These are phyloP conservation scores for Neodiprion lecontei DNA, from an alignment of 1,140 invertebrate genomes.

Conservation along the genomic window DNA sequence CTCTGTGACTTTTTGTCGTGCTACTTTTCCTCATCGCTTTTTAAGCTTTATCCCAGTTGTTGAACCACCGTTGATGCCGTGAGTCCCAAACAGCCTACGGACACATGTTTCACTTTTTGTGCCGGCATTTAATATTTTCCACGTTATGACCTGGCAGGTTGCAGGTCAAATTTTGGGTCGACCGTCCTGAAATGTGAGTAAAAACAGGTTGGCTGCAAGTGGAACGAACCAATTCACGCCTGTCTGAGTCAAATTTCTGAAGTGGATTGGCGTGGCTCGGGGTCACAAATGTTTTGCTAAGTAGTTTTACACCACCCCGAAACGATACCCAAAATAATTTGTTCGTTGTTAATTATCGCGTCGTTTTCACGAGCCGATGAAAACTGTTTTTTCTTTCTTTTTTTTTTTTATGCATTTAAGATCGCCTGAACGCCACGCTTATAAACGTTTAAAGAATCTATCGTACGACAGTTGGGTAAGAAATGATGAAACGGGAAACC, in stretches of 20 bases:
- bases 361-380: no score
- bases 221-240: conserved; percentile 1
- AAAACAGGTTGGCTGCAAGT: neutral
- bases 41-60: neutral
- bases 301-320: neutral
- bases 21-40: neutral
- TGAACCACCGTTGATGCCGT: neutral
- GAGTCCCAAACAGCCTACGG: neutral
- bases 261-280: neutral
- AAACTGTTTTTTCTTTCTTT: no score
- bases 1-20: neutral
- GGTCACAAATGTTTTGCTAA: neutral
- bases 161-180: conserved; percentile 5
- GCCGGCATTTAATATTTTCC: conserved; percentile 2
- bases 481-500: no score
- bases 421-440: no score
- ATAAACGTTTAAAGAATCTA: no score
- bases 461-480: no score
- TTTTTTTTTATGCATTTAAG: no score
- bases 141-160: conserved; percentile 3
- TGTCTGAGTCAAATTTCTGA: conserved; percentile 5
- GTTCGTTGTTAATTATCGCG: no score
- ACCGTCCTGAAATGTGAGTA: neutral
- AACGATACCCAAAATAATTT: no score
- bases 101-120: conserved; percentile 7